phyloP scores from a whole-genome alignment of 2,113 vertebrate genomes.

The Pogona vitticeps region DNA sequence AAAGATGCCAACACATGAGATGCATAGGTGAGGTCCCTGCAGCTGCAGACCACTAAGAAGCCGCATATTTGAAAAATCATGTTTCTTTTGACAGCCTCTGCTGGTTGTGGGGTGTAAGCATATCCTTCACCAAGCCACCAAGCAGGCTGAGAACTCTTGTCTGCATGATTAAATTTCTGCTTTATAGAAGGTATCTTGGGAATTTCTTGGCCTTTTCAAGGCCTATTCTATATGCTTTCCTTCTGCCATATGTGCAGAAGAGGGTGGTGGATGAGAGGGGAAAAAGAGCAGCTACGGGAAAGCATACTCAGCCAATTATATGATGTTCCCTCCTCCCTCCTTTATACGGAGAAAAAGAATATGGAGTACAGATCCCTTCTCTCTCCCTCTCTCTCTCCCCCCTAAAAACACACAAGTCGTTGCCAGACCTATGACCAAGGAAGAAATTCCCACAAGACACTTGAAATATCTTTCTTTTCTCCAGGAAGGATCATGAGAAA shows the following conservation, averaged over 20 bases:
- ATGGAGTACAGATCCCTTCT: conserved; percentile 46
- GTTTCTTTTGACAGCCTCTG: too few species aligned
- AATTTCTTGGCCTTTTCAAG: conserved; percentile 58
- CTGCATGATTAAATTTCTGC: conserved; percentile 46
- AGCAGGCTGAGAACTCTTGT: background rate
- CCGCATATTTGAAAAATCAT: too few species aligned
- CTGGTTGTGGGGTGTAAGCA: too few species aligned
- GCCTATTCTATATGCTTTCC: conserved; percentile 58
- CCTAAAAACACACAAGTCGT: too few species aligned
- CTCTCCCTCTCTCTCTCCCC: conserved; percentile 39
- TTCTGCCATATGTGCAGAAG: conserved; percentile 4
- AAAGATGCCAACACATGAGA: too few species aligned
- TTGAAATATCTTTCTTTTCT: background rate
- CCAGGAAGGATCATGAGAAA: conserved; percentile 8
- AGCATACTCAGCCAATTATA: conserved; percentile 65
- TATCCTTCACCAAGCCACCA: background rate
- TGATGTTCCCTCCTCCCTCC: conserved; percentile 46
- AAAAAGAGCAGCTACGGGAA: background rate
- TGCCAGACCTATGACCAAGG: conserved; percentile 50
- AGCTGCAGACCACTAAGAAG: too few species aligned
- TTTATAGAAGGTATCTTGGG: conserved; percentile 44
- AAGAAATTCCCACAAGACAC: conserved; percentile 9
- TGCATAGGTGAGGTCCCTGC: too few species aligned
- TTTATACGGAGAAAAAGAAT: conserved; percentile 59
- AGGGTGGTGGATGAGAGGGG: background rate